A percentile compares a stretch with the other conserved stretches of the same genome.
Conservation (phyloP, 1,140 invertebrate species). For the Monochamus saltuarius region DNA sequence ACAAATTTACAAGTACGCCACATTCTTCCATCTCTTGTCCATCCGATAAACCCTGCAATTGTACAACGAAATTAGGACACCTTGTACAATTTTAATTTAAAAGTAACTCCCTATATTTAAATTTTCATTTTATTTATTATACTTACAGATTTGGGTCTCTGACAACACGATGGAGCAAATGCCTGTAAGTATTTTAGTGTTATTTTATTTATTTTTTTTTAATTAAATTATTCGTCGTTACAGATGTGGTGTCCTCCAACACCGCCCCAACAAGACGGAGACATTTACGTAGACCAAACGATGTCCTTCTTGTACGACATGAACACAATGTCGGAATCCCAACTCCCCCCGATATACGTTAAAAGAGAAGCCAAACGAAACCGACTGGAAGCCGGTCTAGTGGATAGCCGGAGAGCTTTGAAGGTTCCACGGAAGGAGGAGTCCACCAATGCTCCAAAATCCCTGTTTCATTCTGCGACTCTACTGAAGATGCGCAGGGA, state of each 20-base stretch:
- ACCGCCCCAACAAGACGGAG: conserved; percentile 86
- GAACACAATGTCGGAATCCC: conserved; percentile 77
- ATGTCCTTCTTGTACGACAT: conserved; percentile 83
- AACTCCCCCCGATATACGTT: conserved; percentile 82
- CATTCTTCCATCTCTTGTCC: no score
- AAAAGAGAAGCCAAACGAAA: conserved; percentile 78
- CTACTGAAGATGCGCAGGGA: conserved; percentile 59
- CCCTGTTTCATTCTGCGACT: conserved; percentile 81
- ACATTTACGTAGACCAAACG: conserved; percentile 87
- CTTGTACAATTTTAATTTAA: no score
- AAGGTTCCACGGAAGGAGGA: conserved; percentile 75
- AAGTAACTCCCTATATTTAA: no score
- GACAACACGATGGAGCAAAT: conserved; percentile 69
- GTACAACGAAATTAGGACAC: no score
- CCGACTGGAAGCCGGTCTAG: conserved; percentile 62
- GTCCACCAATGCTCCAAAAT: conserved; percentile 74
- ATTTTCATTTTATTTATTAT: conserved; percentile 3
- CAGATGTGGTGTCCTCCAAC: conserved; percentile 96
- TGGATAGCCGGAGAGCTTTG: conserved; percentile 59
- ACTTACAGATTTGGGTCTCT: conserved; percentile 65
- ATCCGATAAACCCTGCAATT: no score
- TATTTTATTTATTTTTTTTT: no score
- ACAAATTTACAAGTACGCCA: no score
- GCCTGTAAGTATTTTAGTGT: conserved; percentile 71
- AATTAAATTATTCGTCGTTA: conserved; percentile 6